Evolutionary conservation across 1,140 invertebrate species (phyloP).

Genomic region (Drosophila hydei): DNA sequence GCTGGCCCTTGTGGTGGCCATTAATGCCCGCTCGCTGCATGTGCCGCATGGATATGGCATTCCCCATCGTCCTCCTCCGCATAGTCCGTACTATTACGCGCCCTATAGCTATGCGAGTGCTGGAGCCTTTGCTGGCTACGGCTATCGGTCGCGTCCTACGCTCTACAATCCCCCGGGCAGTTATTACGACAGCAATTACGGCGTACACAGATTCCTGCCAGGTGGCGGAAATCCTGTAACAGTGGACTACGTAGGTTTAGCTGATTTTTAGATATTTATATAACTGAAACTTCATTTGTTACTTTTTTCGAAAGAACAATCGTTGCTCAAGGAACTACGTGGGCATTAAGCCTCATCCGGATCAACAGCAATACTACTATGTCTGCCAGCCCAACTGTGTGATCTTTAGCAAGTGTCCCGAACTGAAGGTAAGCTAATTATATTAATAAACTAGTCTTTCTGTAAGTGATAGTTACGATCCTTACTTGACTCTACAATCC

Average conservation of each 20-base stretch:
- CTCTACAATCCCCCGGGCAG: constrained; percentile 54
- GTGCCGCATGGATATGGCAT: constrained; percentile 21
- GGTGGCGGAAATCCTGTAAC: constrained; percentile 80
- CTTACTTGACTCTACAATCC: no score
- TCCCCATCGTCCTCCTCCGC: constrained; percentile 18
- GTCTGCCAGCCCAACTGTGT: constrained; percentile 78
- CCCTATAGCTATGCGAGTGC: constrained; percentile 43
- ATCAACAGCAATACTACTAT: constrained; percentile 82
- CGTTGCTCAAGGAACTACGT: constrained; percentile 77
- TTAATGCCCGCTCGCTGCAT: constrained; percentile 49
- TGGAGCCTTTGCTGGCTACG: constrained; percentile 51
- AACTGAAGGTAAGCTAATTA: constrained; percentile 65
- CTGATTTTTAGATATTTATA: neutral
- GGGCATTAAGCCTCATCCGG: constrained; percentile 80
- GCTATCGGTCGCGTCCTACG: constrained; percentile 45
- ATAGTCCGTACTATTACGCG: constrained; percentile 42
- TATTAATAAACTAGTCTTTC: no score
- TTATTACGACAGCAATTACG: constrained; percentile 62
- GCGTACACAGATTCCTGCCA: constrained; percentile 66
- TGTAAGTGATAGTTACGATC: no score
- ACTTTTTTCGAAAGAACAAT: constrained; percentile 56
- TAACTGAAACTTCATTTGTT: neutral
- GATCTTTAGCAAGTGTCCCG: constrained; percentile 80
- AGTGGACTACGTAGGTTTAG: constrained; percentile 69
- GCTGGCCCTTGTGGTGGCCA: constrained; percentile 37